These are phyloP conservation scores for Hipparchia semele DNA, from an alignment of 2,888 invertebrate genomes.

Conservation along the genomic window DNA sequence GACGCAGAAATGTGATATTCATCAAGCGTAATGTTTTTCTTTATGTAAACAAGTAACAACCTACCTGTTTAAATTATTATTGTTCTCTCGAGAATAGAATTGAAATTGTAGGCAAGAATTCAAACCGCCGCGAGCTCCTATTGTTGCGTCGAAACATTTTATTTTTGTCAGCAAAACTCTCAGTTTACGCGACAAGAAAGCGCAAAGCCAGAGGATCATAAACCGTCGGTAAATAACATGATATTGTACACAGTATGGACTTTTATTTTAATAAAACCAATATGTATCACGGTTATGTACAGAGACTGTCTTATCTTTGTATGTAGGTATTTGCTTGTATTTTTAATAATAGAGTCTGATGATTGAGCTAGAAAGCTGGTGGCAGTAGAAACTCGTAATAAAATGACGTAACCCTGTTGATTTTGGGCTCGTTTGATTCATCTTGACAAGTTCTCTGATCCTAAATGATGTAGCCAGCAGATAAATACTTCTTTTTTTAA, in stretches of 20 bases:
- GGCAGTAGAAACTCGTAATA: too few species aligned
- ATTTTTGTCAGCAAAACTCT: slow-evolving; percentile 42
- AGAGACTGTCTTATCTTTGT: too few species aligned
- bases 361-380: too few species aligned
- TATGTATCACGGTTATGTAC: slow-evolving; percentile 8
- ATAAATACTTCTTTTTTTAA: too few species aligned
- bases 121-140: slow-evolving; percentile 34
- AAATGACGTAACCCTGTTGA: too few species aligned
- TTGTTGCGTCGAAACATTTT: slow-evolving; percentile 44
- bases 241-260: slow-evolving; percentile 29
- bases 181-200: slow-evolving; percentile 57
- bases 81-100: slow-evolving; percentile 30
- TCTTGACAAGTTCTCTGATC: too few species aligned
- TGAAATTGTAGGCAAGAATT: slow-evolving; percentile 34
- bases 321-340: too few species aligned
- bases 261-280: slow-evolving; percentile 20
- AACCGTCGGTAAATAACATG: slow-evolving; percentile 57
- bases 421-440: too few species aligned
- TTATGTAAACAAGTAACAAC: slow-evolving; percentile 14
- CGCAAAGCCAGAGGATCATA: slow-evolving; percentile 57
- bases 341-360: too few species aligned
- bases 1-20: slow-evolving; percentile 6
- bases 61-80: slow-evolving; percentile 16
- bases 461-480: too few species aligned
- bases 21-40: slow-evolving; percentile 7